Evolutionary conservation across 2,888 invertebrate genomes (phyloP).

Genomic region (Erebia ligea): DNA sequence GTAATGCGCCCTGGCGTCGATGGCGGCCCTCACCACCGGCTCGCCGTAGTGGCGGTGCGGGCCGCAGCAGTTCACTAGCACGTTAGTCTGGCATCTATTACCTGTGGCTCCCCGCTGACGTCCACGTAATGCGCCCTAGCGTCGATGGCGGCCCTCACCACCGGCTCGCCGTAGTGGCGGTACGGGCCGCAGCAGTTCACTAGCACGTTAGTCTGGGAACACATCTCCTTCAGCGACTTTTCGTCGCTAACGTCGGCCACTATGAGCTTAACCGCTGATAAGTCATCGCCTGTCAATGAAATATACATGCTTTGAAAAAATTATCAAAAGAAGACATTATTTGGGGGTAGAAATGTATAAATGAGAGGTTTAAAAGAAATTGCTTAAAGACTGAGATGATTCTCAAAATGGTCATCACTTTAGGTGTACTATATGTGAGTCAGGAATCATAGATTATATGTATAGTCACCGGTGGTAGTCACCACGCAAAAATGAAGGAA

Average conservation of each 20-base stretch:
- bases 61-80: slow-evolving; percentile 96
- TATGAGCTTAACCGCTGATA: slow-evolving; percentile 86
- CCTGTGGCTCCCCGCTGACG: slow-evolving; percentile 95
- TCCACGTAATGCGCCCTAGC: slow-evolving; percentile 94
- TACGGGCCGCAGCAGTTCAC: slow-evolving; percentile 98
- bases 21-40: slow-evolving; percentile 93
- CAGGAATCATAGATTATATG: too few relatives aligned
- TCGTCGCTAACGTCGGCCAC: slow-evolving; percentile 91
- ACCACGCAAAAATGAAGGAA: too few relatives aligned
- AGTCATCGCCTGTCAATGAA: slow-evolving; percentile 78
- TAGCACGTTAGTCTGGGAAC: slow-evolving; percentile 88
- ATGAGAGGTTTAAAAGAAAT: too few relatives aligned
- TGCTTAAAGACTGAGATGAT: too few relatives aligned
- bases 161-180: slow-evolving; percentile 93
- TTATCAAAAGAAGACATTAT: too few relatives aligned
- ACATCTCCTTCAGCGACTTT: slow-evolving; percentile 91
- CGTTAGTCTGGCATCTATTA: slow-evolving; percentile 80
- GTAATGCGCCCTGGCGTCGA: slow-evolving; percentile 91
- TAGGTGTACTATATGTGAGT: too few relatives aligned
- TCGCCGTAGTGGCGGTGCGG: slow-evolving; percentile 95
- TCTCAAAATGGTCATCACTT: too few relatives aligned
- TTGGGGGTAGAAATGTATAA: too few relatives aligned
- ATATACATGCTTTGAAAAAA: not conserved
- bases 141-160: slow-evolving; percentile 94
- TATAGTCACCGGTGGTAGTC: too few relatives aligned